Evolutionary conservation across 1,140 invertebrate species (phyloP).

Genomic region (Calycopis cecrops): DNA sequence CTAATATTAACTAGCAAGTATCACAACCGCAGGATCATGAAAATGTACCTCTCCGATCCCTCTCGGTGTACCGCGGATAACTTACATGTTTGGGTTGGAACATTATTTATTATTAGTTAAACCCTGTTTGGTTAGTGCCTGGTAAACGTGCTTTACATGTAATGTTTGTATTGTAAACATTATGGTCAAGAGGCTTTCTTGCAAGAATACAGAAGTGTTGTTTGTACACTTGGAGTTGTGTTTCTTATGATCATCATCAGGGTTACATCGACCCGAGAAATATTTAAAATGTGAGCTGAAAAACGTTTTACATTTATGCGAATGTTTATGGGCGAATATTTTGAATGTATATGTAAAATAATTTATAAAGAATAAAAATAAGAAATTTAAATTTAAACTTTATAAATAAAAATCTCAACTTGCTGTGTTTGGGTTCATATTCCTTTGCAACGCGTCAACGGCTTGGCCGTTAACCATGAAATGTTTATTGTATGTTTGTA

Average conservation of each 20-base stretch:
- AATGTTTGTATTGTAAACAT: background rate
- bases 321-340: too few relatives aligned
- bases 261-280: too few relatives aligned
- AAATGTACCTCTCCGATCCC: conserved; percentile 55
- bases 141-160: conserved; percentile 34
- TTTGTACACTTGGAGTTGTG: background rate
- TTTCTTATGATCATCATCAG: background rate
- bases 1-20: conserved; percentile 67
- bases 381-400: too few relatives aligned
- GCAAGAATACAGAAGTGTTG: background rate
- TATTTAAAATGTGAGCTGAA: too few relatives aligned
- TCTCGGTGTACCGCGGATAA: conserved; percentile 53
- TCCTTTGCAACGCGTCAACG: too few relatives aligned
- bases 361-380: too few relatives aligned
- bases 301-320: background rate
- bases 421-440: too few relatives aligned
- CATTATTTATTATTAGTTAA: conserved; percentile 67
- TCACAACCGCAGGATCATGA: conserved; percentile 68
- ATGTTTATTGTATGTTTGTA: too few relatives aligned
- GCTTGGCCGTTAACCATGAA: too few relatives aligned
- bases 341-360: too few relatives aligned
- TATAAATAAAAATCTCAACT: too few relatives aligned
- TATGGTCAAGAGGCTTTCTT: conserved; percentile 1
- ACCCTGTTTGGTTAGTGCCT: conserved; percentile 51
- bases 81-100: conserved; percentile 58